Conservation (phyloP, 2,797 vertebrate species). For the Micropoecilia bifurca region DNA sequence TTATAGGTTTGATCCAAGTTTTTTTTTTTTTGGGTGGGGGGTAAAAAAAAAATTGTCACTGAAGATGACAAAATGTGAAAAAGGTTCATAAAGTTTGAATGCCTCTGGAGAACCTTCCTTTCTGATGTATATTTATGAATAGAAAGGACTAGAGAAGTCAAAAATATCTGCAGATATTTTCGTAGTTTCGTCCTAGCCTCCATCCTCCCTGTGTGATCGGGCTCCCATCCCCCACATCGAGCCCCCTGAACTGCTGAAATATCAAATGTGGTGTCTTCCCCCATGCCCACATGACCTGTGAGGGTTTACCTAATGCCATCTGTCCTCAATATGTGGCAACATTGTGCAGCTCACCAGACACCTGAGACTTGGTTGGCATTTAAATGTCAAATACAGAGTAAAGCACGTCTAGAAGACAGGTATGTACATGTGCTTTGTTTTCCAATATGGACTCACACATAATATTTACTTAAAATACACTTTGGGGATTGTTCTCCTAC, state of each 20-base stretch:
- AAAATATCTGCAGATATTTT: neutral
- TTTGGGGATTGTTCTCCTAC: neutral
- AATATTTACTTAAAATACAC: neutral
- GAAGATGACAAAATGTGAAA: neutral
- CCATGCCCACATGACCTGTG: conserved; percentile 52
- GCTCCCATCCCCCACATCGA: conserved; percentile 39
- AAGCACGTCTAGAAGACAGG: conserved; percentile 1
- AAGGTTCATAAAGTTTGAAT: neutral
- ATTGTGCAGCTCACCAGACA: neutral
- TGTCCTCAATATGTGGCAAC: conserved; percentile 29
- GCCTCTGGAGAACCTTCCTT: neutral
- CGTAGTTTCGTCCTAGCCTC: conserved; percentile 19
- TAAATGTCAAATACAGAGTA: conserved; percentile 28
- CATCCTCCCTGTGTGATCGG: conserved; percentile 22
- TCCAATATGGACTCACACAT: neutral
- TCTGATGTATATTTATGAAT: neutral
- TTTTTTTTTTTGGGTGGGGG: no score
- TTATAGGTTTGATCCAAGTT: neutral
- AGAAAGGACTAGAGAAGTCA: neutral
- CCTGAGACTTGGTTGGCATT: conserved; percentile 20
- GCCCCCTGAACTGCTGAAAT: conserved; percentile 45
- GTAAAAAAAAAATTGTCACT: no score
- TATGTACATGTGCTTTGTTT: neutral
- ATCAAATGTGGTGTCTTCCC: conserved; percentile 67
- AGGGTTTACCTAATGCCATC: conserved; percentile 37